phyloP scores from a whole-genome alignment of 1,140 invertebrate species.

The Pseudobourletiella spinata region DNA sequence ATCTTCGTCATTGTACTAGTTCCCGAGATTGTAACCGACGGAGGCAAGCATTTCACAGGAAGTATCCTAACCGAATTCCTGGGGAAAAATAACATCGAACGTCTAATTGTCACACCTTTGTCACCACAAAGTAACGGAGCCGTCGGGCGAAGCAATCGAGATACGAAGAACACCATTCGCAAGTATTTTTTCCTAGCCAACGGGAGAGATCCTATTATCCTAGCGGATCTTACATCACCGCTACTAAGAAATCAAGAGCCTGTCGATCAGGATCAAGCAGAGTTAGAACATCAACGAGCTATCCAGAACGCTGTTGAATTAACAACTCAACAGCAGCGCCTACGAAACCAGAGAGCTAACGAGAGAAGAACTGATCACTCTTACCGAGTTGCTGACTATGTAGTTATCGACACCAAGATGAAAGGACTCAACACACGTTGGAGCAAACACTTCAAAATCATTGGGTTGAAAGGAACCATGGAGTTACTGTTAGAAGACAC shows the following conservation, averaged over 20 bases:
- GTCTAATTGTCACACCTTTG: neutral
- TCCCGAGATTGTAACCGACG: slow-evolving; percentile 38
- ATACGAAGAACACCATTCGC: neutral
- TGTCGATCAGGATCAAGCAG: neutral
- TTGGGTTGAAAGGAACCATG: neutral
- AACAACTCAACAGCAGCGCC: neutral
- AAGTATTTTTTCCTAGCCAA: slow-evolving; percentile 44
- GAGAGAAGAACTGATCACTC: neutral
- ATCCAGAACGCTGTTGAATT: neutral
- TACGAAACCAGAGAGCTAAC: neutral
- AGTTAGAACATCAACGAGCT: neutral
- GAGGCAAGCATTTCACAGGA: slow-evolving; percentile 38
- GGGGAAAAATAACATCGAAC: slow-evolving; percentile 32
- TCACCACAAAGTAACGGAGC: slow-evolving; percentile 6
- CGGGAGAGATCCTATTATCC: slow-evolving; percentile 39
- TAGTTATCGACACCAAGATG: neutral
- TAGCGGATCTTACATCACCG: slow-evolving; percentile 10
- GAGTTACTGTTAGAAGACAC: neutral
- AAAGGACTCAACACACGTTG: neutral
- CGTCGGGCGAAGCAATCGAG: neutral
- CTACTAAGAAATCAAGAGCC: neutral
- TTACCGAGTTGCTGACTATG: neutral
- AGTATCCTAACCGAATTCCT: slow-evolving; percentile 37
- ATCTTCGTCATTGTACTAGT: slow-evolving; percentile 27
- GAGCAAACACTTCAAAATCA: neutral